Percentiles rank a stretch among this genome's conserved stretches.
These are phyloP conservation scores for Agelas oroides DNA, from an alignment of 37 sponge, comb jelly and placozoan species.

Conservation along the genomic window DNA sequence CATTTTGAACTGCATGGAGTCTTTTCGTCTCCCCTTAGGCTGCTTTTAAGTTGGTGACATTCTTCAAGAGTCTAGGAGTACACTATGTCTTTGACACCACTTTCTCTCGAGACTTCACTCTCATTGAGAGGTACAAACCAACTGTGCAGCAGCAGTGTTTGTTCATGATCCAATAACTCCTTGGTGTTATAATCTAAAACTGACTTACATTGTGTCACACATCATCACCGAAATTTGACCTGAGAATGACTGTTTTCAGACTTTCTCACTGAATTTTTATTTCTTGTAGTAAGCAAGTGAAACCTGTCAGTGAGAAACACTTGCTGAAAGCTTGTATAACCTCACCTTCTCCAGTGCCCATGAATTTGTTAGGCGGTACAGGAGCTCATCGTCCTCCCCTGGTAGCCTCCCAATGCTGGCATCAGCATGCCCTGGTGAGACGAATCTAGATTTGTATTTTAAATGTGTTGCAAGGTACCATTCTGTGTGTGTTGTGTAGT, in stretches of 20 bases:
- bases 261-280: too few species aligned
- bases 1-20: not conserved
- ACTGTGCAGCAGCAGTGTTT: too few species aligned
- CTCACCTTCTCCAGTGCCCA: constrained; percentile 44
- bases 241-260: too few species aligned
- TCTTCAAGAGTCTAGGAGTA: constrained; percentile 78
- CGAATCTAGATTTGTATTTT: too few species aligned
- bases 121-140: constrained; percentile 93
- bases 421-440: constrained; percentile 97
- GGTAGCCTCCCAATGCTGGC: constrained; percentile 87
- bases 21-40: constrained; percentile 3
- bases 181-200: not conserved
- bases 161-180: not conserved
- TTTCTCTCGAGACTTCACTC: constrained; percentile 79
- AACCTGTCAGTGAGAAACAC: too few species aligned
- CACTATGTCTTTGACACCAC: constrained; percentile 91
- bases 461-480: too few species aligned
- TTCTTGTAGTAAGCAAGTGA: too few species aligned
- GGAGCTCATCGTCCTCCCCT: not conserved
- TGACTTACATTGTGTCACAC: not conserved
- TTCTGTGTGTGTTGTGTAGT: too few species aligned
- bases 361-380: constrained; percentile 83
- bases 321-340: too few species aligned
- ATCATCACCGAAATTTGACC: too few species aligned
- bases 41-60: constrained; percentile 60